Base-by-base conservation (phyloP, 2,797 vertebrate genomes). In the Anabacerthia variegaticeps region DNA sequence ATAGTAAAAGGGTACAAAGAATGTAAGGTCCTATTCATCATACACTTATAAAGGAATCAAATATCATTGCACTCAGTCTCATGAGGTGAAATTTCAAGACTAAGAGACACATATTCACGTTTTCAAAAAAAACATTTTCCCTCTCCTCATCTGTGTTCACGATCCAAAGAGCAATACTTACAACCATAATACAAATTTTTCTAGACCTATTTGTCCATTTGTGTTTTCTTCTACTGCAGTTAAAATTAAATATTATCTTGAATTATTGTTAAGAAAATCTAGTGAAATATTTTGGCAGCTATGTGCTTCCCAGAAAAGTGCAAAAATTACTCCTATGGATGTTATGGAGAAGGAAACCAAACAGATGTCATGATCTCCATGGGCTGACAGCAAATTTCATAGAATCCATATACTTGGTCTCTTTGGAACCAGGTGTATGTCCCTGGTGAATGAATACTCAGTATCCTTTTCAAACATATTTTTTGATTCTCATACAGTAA, bases 191-290 rank as follows among this genome's bases (percentile, higher is more conserved):
- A 96, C 71, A 2, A 94, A 85, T 93, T 96, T 97, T 97, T 97
- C 67, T 84, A 96, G 75, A 58, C 80, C 36, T 95, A 73, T 37
- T 68, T 96, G 89, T 96, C 75, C 89, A 96, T 97, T 97, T 95
- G 48, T 92, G 71, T 92, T 97, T 97, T 79, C 80, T 80, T 95
- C 34, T 89, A 67, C 59, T 68, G 39, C 44, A 79, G 61, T 92
- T 97, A 95, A 97, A 96, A 94, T 96, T 73, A 97, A 96, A 92
- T 97, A 96, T 78, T 96, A 58, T 39, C 17, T 90, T 89, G 39
- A 68, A 88, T 91, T 92, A 96, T 48, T 24, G 48, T 51, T 94
- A 91, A 68, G 41, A 86, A 92, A 32, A 7, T 41, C 34, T 76
- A 93, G 20, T 92, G 84, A 96, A 95, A 93, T 91, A 89, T 65